Percentiles rank a stretch among this genome's conserved stretches.
These are phyloP conservation scores for Xerus rutilus DNA, from an alignment of 2,797 vertebrate genomes.

Conservation along the genomic window DNA sequence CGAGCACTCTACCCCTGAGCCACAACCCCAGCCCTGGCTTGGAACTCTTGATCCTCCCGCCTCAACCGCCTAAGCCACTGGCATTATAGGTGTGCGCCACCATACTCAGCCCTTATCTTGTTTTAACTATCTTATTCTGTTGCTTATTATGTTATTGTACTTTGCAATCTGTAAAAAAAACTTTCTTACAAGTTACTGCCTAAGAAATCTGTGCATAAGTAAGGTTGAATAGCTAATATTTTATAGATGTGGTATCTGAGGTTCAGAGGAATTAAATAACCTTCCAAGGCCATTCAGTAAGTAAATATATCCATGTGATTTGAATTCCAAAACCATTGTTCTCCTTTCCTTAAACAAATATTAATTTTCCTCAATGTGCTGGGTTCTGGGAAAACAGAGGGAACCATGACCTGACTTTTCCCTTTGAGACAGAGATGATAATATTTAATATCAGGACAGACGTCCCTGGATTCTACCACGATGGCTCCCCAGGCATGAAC, in stretches of 20 bases:
- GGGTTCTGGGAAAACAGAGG: not conserved
- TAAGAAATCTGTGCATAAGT: slow-evolving; percentile 23
- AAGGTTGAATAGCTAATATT: not conserved
- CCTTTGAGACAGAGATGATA: not conserved
- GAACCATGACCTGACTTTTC: not conserved
- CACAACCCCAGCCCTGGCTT: no score
- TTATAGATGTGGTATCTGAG: slow-evolving; percentile 27
- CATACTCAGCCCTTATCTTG: not conserved
- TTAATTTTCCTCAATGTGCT: not conserved
- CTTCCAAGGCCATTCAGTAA: slow-evolving; percentile 11
- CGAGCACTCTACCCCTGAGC: no score
- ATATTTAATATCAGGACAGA: not conserved
- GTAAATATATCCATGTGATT: not conserved
- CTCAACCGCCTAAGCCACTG: no score
- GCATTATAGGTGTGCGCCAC: no score
- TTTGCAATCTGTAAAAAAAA: slow-evolving; percentile 18
- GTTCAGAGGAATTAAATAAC: slow-evolving; percentile 21
- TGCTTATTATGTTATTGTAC: slow-evolving; percentile 21
- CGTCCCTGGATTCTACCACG: not conserved
- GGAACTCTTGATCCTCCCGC: no score
- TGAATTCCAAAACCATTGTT: slow-evolving; percentile 21
- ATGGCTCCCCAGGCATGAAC: not conserved
- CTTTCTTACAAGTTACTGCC: slow-evolving; percentile 22
- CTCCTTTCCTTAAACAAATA: slow-evolving; percentile 27
- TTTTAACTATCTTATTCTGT: slow-evolving; percentile 14